These are phyloP conservation scores for Andrena fulva DNA, from an alignment of 2,888 invertebrate genomes.

Conservation along the genomic window DNA sequence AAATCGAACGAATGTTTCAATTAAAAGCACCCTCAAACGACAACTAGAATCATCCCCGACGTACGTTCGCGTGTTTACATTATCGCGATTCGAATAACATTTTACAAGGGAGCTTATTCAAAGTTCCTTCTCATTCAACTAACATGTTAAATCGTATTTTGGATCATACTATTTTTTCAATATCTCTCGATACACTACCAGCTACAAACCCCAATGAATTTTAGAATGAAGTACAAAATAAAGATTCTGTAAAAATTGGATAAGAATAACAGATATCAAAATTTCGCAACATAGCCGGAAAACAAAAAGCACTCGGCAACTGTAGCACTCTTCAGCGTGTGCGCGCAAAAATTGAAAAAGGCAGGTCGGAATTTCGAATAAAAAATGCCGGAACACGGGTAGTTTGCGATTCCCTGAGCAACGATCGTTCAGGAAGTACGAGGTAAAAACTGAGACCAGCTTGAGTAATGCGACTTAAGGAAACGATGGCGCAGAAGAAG, in stretches of 20 bases:
- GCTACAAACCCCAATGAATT: not conserved
- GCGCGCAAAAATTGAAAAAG: not conserved
- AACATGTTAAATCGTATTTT: no score
- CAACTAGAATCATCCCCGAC: not conserved
- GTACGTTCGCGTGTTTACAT: not conserved
- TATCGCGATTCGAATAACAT: not conserved
- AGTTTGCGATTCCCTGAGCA: conserved; percentile 35
- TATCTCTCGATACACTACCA: no score
- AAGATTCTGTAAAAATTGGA: not conserved
- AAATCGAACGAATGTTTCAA: not conserved
- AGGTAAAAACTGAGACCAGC: conserved; percentile 41
- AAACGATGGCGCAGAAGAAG: conserved; percentile 40
- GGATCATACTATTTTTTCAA: no score
- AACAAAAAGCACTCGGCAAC: conserved; percentile 3
- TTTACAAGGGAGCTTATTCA: no score
- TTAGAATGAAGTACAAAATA: not conserved
- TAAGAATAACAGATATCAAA: not conserved
- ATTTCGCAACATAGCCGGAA: not conserved
- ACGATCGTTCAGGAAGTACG: conserved; percentile 42
- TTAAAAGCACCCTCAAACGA: not conserved
- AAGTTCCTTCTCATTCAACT: no score
- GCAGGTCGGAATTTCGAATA: not conserved
- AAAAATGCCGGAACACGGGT: not conserved
- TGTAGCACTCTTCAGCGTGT: not conserved
- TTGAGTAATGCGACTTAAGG: conserved; percentile 58